Evolutionary conservation across 1,140 invertebrate genomes (phyloP), one percentile per base, ranked within the genome.

Genomic region (Lethrus apterus): DNA sequence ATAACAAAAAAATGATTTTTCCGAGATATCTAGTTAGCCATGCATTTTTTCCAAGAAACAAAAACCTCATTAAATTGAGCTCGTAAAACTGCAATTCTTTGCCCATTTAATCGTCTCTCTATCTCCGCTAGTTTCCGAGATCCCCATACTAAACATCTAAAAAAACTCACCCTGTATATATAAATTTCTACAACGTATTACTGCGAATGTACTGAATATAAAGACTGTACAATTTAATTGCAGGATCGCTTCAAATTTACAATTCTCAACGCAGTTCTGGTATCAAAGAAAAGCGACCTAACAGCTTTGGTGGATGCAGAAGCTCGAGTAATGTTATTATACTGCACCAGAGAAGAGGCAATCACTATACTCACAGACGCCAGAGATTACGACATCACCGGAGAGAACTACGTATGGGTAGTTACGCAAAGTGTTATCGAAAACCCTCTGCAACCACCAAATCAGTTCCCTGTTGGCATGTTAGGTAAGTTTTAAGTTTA

Each of bases 351-450:
- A 47, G 81, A 86, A 54, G 90, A 94, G 65, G 91, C 92, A 0
- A 79, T 81, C 14, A 77, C 80, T 44, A 95, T 98, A 19, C 70
- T 98, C 31, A 77, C 77, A 2, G 80, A 78, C 9, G 92, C 92
- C 2, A 74, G 77, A 44, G 80, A 89, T 53, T 75, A 90, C 50
- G 87, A 90, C 52, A 80, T 96, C 32, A 94, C 91, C 1, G 90
- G 89, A 2, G 86, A 92, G 63, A 93, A 94, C 64, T 96, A 94
- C 65, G 89, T 96, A 4, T 97, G 93, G 93, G 89, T 98, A 34
- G 89, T 93, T 0, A 93, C 90, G n/a, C 89, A 95, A 66, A 90
- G 88, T 57, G 90, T 93, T 31, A 88, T 96, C 26, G 89, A 79
- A 60, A 84, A 83, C 58, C 64, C 73, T 36, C 59, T 71, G 40